Conservation (phyloP, 1,140 invertebrate genomes). For the Penaeus japonicus region DNA sequence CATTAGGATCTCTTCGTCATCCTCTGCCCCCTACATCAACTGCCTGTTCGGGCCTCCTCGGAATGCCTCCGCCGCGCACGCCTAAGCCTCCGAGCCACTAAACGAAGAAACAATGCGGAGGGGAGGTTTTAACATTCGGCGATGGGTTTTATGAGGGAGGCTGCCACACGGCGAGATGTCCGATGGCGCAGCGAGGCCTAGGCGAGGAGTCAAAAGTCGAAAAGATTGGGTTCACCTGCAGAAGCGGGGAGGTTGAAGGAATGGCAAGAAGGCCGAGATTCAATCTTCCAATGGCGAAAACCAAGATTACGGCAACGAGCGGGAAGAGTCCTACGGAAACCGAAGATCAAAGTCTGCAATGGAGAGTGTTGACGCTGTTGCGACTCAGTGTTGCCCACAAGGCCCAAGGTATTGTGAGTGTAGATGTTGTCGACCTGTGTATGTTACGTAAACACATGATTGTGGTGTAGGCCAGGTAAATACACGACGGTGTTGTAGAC, state of each 20-base stretch:
- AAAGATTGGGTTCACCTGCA: background rate
- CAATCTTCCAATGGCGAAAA: background rate
- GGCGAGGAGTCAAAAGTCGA: background rate
- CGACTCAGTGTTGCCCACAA: no score
- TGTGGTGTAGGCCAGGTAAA: no score
- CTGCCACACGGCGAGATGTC: background rate
- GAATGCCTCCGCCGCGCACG: background rate
- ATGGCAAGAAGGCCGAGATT: background rate
- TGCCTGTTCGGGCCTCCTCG: no score
- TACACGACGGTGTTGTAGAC: no score
- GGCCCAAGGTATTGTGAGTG: no score
- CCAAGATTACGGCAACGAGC: background rate
- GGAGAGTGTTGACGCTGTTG: no score
- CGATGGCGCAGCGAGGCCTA: background rate
- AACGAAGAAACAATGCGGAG: constrained; percentile 42
- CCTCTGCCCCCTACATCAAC: no score
- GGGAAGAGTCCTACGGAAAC: background rate
- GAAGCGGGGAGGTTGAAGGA: background rate
- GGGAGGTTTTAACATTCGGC: background rate
- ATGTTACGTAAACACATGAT: no score
- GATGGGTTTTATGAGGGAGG: background rate
- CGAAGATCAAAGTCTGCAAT: no score
- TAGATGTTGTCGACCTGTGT: no score
- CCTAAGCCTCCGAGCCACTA: constrained; percentile 30
- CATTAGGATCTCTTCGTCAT: no score